Conservation (phyloP, 2,797 vertebrate species). For the Tauraco hartlaubi region DNA sequence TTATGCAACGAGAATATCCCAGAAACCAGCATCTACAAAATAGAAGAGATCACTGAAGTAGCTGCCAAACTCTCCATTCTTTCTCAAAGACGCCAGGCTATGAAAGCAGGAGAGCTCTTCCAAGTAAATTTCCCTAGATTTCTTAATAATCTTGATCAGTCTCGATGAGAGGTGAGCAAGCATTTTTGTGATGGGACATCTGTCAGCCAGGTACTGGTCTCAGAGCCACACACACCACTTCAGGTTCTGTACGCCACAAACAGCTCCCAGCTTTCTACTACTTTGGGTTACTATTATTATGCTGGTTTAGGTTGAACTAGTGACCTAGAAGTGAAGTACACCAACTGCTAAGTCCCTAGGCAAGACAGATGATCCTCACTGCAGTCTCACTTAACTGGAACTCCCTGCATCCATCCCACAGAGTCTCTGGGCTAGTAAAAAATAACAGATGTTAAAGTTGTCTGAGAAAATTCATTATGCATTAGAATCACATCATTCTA, state of each 20-base stretch:
- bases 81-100: background rate
- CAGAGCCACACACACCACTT: background rate
- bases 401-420: background rate
- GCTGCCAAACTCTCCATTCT: background rate
- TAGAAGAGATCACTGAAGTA: background rate
- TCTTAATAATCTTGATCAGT: background rate
- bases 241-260: background rate
- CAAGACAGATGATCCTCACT: background rate
- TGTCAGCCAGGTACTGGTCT: background rate
- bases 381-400: background rate
- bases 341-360: background rate
- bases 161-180: background rate
- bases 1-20: fast-evolving
- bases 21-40: background rate
- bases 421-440: background rate
- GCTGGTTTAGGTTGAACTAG: background rate
- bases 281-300: background rate
- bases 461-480: background rate
- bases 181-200: background rate
- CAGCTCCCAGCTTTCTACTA: background rate
- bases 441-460: background rate
- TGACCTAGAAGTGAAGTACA: background rate
- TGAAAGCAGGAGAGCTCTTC: background rate
- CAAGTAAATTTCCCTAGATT: background rate
- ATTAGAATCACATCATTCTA: background rate